Evolutionary conservation across 2,888 invertebrate species (phyloP), one percentile per base, ranked within the genome.

Genomic region (Acanthopleura granulata): DNA sequence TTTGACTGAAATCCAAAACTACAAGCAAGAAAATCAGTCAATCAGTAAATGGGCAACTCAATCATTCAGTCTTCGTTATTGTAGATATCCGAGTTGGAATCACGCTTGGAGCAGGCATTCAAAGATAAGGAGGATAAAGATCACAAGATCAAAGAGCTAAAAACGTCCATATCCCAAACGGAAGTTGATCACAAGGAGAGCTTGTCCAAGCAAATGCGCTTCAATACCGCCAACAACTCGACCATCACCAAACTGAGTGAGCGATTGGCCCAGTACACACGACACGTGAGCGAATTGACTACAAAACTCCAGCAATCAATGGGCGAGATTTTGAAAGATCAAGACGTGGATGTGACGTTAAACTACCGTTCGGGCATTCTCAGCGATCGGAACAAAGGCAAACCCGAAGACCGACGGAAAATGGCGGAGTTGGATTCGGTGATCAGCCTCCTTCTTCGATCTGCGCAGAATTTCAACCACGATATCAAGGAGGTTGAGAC

Each of bases 321-420:
- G 16, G 29, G 16, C 22, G 66, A 66, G 66, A 66, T 66, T 16
- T 66, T 66, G 15, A 66, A 27, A 25, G 66, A 66, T 3, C 25
- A 66, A 12, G 66, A 66, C 3, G 16, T 66, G 22, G 66, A 66
- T 3, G 18, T 16, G 27, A 15, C 29, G 18, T 27, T 6, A 1
- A 22, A 1, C 22, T 66, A 27, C 25, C 12, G 16, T 1, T 16
- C 29, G 4, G 25, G 29, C 16, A 27, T 25, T 16, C 29, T 66
- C 15, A 6, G 22, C 4, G 66, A 27, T 6, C 4, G 22, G 6
- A 66, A 27, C 66, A 66, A 66, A 25, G 66, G 29, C 6, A 66
- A 66, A 27, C 16, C 29, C 66, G 66, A 66, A 22, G 66, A 66
- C 14, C 22, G 66, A 66, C 22, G 66, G 66, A 66, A 27, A 66